phyloP scores from a whole-genome alignment of 2,797 vertebrate species.

The Chelmon rostratus region DNA sequence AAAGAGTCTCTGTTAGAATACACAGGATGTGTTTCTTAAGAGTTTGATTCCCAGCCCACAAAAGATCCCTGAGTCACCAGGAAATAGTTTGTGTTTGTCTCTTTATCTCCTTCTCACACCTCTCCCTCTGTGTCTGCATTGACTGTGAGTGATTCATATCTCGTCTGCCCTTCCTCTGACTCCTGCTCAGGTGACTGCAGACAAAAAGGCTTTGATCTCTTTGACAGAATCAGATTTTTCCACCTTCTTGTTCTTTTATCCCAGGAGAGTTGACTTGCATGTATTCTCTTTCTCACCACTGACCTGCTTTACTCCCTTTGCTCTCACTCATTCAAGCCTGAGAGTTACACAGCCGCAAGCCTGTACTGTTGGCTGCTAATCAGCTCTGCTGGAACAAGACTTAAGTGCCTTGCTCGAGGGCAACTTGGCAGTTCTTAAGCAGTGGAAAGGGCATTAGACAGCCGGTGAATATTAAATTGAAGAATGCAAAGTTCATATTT shows the following conservation, averaged over 20 bases:
- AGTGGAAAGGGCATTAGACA: background rate
- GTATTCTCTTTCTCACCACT: background rate
- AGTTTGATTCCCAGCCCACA: slow-evolving; percentile 3
- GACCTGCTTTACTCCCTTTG: slow-evolving; percentile 8
- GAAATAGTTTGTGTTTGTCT: slow-evolving; percentile 6
- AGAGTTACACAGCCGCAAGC: slow-evolving; percentile 3
- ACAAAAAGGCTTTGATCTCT: slow-evolving; percentile 31
- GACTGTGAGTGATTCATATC: slow-evolving; percentile 34
- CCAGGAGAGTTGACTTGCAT: slow-evolving; percentile 12
- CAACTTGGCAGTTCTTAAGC: background rate
- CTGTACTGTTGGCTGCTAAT: background rate
- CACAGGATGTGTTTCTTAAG: background rate
- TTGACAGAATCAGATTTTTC: slow-evolving; percentile 3
- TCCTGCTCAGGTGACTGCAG: slow-evolving; percentile 40
- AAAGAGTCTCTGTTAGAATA: background rate
- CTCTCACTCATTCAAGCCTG: background rate
- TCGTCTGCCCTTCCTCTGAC: slow-evolving; percentile 39
- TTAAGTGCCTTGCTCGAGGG: slow-evolving; percentile 1
- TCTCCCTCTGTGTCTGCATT: background rate
- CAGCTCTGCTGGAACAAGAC: slow-evolving; percentile 7
- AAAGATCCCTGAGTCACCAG: slow-evolving; percentile 24
- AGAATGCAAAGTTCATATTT: slow-evolving; percentile 1
- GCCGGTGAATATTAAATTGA: slow-evolving; percentile 1
- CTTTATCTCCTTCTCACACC: background rate
- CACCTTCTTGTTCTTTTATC: slow-evolving; percentile 14